Evolutionary conservation across 2,113 vertebrate species (phyloP).

Genomic region (Octodon degus): DNA sequence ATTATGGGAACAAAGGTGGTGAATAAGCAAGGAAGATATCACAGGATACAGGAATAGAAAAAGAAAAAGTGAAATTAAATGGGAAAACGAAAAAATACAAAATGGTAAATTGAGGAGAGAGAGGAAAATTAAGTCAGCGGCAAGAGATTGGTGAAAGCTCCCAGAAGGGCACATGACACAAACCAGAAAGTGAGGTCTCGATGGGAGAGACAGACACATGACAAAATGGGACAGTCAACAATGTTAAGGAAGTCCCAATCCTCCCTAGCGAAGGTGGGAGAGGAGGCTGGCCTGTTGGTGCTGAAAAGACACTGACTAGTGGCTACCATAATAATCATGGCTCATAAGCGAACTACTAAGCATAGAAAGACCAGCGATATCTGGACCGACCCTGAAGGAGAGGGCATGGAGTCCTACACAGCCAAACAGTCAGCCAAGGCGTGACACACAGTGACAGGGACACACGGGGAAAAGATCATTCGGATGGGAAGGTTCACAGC

Average conservation of each 20-base stretch:
- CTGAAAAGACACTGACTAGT: neutral
- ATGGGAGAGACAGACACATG: slow-evolving; percentile 42
- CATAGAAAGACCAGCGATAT: slow-evolving; percentile 31
- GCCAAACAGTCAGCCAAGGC: slow-evolving; percentile 40
- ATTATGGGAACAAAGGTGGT: slow-evolving; percentile 70
- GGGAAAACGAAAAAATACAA: slow-evolving; percentile 38
- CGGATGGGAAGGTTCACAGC: slow-evolving; percentile 41
- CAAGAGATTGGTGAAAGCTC: slow-evolving; percentile 56
- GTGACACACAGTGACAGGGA: slow-evolving; percentile 59
- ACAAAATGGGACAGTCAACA: slow-evolving; percentile 54
- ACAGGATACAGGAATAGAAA: neutral
- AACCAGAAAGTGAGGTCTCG: slow-evolving; percentile 14
- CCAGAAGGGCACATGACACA: slow-evolving; percentile 41
- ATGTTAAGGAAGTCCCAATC: slow-evolving; percentile 66
- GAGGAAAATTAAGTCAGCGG: slow-evolving; percentile 44
- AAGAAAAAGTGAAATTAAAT: slow-evolving; percentile 27
- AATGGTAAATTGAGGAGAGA: slow-evolving; percentile 49
- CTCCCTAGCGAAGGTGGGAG: neutral
- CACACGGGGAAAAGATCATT: slow-evolving; percentile 37
- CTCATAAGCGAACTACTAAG: slow-evolving; percentile 60
- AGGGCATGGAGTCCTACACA: slow-evolving; percentile 12
- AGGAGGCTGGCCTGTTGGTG: neutral
- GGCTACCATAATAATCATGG: slow-evolving; percentile 36
- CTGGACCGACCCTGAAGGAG: slow-evolving; percentile 8
- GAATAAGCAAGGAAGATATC: slow-evolving; percentile 6